These are phyloP conservation scores for Dendrocopos noguchii DNA, from an alignment of 2,113 vertebrate species.

Conservation along the genomic window DNA sequence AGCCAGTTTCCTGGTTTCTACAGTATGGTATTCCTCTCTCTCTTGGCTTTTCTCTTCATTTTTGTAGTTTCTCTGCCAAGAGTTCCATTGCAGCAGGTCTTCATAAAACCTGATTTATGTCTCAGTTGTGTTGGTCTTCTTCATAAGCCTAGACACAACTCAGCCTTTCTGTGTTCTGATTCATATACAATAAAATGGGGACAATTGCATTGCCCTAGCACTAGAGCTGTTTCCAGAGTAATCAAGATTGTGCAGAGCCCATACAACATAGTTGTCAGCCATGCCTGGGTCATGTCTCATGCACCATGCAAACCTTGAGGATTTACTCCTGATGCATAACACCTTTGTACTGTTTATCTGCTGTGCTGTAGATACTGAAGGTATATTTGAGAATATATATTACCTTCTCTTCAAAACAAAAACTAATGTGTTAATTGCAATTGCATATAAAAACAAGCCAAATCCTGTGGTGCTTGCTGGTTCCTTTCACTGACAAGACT, in stretches of 20 bases:
- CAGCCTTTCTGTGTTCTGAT: not conserved
- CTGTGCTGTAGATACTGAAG: not conserved
- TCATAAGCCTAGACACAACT: not conserved
- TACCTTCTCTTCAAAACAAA: not conserved
- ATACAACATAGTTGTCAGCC: accelerated
- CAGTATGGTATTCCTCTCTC: not conserved
- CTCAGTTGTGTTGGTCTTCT: not conserved
- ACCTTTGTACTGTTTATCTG: not conserved
- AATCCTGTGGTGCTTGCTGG: not conserved
- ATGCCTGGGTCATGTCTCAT: accelerated
- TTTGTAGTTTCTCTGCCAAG: not conserved
- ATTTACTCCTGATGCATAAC: not conserved
- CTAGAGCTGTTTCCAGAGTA: not conserved
- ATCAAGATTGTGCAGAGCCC: not conserved
- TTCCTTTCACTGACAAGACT: not conserved
- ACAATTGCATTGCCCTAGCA: not conserved
- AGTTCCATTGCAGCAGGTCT: not conserved
- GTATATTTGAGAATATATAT: not conserved
- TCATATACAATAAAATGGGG: not conserved
- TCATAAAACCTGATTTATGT: not conserved
- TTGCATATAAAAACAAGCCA: not conserved
- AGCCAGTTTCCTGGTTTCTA: not conserved
- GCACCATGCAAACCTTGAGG: not conserved
- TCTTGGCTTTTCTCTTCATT: not conserved
- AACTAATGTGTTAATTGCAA: not conserved